Evolutionary conservation across 1,140 invertebrate species (phyloP), one percentile per base, ranked within the genome.

Genomic region (Eufriesea mexicana): DNA sequence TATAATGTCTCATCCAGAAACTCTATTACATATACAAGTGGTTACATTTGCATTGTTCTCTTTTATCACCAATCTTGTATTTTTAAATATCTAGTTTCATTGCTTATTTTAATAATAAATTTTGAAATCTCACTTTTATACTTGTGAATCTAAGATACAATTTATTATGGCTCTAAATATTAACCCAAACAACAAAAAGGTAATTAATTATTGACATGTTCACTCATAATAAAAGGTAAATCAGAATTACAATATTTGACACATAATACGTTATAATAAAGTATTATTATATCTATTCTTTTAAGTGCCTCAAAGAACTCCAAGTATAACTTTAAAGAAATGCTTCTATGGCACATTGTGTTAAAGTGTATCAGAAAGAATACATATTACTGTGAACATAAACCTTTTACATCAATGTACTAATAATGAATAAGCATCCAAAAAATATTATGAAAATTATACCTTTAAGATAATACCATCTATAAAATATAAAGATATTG

Each of bases 1-100:
- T 86, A 79, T 86, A 88, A 86, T 84, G 62, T 90, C 59, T 84
- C 83, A 76, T 55, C 45, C 73, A 88, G 71, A 89, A 86, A 77
- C 55, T 85, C 84, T 89, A 88, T 88, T 89, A 83, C 83, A 82
- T 84, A 57, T 87, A 67, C 72, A 81, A 51, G 57, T 71, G 64
- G 61, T 85, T 84, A 59, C 74, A 64, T 77, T 66, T 77, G 78
- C 74, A 57, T 18, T 25, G 18, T 79, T 9, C 35, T 73, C 68
- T 10, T 66, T 51, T 25, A n/a, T 62, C 45, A 73, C 25, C 61
- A 66, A 77, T 28, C 20, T 55, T 66, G 51, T 62, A 71, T 62
- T 71, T 45, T 49, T 72, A 70, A 47, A 61, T 70, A 68, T 28
- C 18, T 72, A 79, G n/a, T 45, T 71, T 71, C 67, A 79, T 66